A percentile compares a stretch with the other conserved stretches of the same genome.
Conservation (phyloP, 2,888 invertebrate genomes). For the Zeuzera pyrina region DNA sequence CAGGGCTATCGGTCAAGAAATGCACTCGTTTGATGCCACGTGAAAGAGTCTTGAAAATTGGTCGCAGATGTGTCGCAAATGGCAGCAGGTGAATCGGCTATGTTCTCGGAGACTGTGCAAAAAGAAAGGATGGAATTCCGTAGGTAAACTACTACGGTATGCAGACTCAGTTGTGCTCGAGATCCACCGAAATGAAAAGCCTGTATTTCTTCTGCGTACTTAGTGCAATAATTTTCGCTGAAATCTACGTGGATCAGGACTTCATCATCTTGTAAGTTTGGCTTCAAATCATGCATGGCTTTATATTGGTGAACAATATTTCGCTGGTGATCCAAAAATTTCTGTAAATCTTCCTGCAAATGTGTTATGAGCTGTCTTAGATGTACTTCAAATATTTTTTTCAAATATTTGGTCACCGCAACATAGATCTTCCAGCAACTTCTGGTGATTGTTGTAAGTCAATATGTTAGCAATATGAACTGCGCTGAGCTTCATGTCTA, state of each 20-base stretch:
- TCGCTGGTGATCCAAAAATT: slow-evolving; percentile 15
- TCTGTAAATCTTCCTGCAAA: slow-evolving; percentile 19
- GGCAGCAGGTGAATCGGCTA: slow-evolving; percentile 27
- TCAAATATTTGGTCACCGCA: slow-evolving; percentile 20
- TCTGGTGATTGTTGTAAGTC: slow-evolving; percentile 13
- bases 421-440: slow-evolving; percentile 15
- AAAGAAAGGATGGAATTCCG: slow-evolving; percentile 12
- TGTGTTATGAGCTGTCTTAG: slow-evolving; percentile 18
- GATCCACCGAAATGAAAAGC: slow-evolving; percentile 34
- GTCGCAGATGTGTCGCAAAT: slow-evolving; percentile 36
- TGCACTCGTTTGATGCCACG: slow-evolving; percentile 20
- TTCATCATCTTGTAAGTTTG: slow-evolving; percentile 11
- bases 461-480: slow-evolving; percentile 14
- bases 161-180: slow-evolving; percentile 27
- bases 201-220: slow-evolving; percentile 27
- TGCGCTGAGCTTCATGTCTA: slow-evolving; percentile 16
- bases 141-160: slow-evolving; percentile 31
- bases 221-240: slow-evolving; percentile 25
- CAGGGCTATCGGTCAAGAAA: slow-evolving; percentile 34
- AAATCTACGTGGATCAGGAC: slow-evolving; percentile 22
- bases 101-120: slow-evolving; percentile 25
- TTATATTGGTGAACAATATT: slow-evolving; percentile 16
- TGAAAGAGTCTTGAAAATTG: slow-evolving; percentile 19
- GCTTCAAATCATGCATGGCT: slow-evolving; percentile 10
- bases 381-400: slow-evolving; percentile 16